Conservation (phyloP, 1,140 invertebrate species). For the Anoplophora glabripennis region DNA sequence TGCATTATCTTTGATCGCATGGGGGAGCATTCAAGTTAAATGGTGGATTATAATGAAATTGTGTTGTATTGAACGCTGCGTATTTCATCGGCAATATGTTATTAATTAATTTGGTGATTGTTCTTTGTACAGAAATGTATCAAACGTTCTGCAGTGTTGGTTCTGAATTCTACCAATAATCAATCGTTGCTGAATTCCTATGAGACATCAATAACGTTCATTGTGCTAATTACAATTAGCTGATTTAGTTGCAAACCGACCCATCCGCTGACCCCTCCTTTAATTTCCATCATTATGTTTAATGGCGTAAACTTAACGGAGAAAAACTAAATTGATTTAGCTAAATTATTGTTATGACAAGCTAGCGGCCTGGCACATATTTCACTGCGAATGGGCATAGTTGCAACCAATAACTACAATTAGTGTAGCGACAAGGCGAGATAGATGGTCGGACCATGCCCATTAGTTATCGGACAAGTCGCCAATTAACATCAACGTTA, state of each 20-base stretch:
- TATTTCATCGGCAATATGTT: conserved; percentile 33
- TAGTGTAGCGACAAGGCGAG: conserved; percentile 42
- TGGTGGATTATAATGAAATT: conserved; percentile 26
- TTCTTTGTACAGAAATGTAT: conserved; percentile 35
- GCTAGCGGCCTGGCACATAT: conserved; percentile 37
- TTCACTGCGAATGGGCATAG: conserved; percentile 46
- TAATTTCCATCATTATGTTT: conserved; percentile 45
- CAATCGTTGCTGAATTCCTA: conserved; percentile 45
- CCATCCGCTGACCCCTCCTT: conserved; percentile 39
- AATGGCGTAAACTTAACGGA: conserved; percentile 45
- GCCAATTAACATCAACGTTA: conserved; percentile 40
- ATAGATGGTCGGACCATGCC: conserved; percentile 36
- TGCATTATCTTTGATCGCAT: conserved; percentile 15
- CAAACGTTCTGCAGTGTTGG: conserved; percentile 39
- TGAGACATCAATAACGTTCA: conserved; percentile 45
- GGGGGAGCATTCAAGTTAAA: conserved; percentile 8
- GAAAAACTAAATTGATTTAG: conserved; percentile 45
- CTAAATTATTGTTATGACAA: conserved; percentile 46
- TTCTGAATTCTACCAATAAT: conserved; percentile 38
- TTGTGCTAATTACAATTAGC: conserved; percentile 46
- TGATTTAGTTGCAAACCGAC: conserved; percentile 44
- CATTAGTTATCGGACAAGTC: conserved; percentile 40
- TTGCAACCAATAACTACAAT: conserved; percentile 47
- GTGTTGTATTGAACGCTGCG: conserved; percentile 22
- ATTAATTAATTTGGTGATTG: conserved; percentile 39